A percentile compares a stretch with the other conserved stretches of the same genome.
Conservation (phyloP, 2,888 invertebrate genomes). For the Cistogaster globosa region DNA sequence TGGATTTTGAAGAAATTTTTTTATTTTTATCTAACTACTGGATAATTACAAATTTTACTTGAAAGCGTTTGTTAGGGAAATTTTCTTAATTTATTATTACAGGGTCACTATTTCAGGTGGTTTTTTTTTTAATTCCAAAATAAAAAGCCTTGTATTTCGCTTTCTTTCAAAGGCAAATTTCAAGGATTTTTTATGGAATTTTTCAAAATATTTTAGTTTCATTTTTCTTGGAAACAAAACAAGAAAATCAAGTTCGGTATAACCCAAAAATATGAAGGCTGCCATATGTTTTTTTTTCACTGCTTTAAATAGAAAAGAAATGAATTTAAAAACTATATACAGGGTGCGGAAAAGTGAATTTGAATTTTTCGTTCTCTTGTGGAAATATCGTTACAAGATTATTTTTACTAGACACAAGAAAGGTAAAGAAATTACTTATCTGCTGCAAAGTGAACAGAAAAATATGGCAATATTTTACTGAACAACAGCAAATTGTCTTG, state of each 20-base stretch:
- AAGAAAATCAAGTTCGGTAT: constrained; percentile 66
- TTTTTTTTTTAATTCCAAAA: not conserved
- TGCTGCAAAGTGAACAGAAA: too few species aligned
- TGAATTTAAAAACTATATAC: not conserved
- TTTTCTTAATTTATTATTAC: not conserved
- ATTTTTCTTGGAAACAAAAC: constrained; percentile 37
- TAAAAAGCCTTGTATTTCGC: constrained; percentile 39
- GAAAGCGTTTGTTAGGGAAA: constrained; percentile 10
- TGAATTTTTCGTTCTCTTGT: not conserved
- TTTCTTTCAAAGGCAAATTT: constrained; percentile 13
- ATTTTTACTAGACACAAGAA: too few species aligned
- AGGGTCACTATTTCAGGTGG: not conserved
- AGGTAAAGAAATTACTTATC: too few species aligned
- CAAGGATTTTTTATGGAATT: constrained; percentile 35
- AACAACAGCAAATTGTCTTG: too few species aligned
- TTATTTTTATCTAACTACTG: constrained; percentile 19
- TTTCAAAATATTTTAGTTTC: not conserved
- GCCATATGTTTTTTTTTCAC: not conserved
- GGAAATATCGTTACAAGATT: not conserved
- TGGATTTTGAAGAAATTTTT: not conserved
- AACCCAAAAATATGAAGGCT: constrained; percentile 34
- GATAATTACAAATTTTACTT: not conserved
- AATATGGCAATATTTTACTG: too few species aligned
- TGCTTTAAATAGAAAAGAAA: constrained; percentile 10
- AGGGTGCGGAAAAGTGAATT: not conserved